Evolutionary conservation across 92 coral and sea anemone species (phyloP).

Genomic region (Desmophyllum pertusum): DNA sequence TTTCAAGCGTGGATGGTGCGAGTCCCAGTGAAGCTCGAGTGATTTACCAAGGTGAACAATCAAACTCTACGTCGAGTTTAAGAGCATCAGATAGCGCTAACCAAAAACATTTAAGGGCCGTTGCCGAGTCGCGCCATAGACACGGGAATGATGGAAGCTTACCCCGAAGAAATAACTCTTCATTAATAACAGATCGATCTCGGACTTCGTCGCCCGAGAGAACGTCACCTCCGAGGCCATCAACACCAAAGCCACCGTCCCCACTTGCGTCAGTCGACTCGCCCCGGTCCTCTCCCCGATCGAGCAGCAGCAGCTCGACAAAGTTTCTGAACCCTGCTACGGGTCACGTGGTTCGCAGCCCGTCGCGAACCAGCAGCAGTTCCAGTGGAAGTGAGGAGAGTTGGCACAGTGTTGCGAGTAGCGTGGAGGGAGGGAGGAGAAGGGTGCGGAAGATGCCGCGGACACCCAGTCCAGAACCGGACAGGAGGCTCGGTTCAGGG

Average conservation of each 20-base stretch:
- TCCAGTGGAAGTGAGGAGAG: slow-evolving; percentile 81
- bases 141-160: slow-evolving; percentile 29
- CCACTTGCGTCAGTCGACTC: slow-evolving; percentile 66
- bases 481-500: slow-evolving; percentile 39
- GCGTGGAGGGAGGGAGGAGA: slow-evolving; percentile 53
- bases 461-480: slow-evolving; percentile 57
- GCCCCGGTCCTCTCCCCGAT: slow-evolving; percentile 62
- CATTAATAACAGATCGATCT: slow-evolving; percentile 70
- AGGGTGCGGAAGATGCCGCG: slow-evolving; percentile 62
- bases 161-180: slow-evolving; percentile 34
- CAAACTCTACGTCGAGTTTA: slow-evolving; percentile 26
- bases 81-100: slow-evolving; percentile 13
- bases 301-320: slow-evolving; percentile 63
- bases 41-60: slow-evolving; percentile 22
- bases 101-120: slow-evolving; percentile 46
- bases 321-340: slow-evolving; percentile 59
- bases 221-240: slow-evolving; percentile 49
- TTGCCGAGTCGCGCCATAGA: slow-evolving; percentile 41
- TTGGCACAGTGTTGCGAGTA: slow-evolving; percentile 58
- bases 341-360: slow-evolving; percentile 64
- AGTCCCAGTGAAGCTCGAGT: slow-evolving; percentile 16
- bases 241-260: slow-evolving; percentile 70
- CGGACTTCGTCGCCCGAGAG: slow-evolving; percentile 55
- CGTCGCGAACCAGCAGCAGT: slow-evolving; percentile 85
- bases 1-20: slow-evolving; percentile 33